A percentile compares a stretch with the other conserved stretches of the same genome.
These are phyloP conservation scores for Hippopotamus amphibius DNA, from an alignment of 2,113 vertebrate species.

Conservation along the genomic window DNA sequence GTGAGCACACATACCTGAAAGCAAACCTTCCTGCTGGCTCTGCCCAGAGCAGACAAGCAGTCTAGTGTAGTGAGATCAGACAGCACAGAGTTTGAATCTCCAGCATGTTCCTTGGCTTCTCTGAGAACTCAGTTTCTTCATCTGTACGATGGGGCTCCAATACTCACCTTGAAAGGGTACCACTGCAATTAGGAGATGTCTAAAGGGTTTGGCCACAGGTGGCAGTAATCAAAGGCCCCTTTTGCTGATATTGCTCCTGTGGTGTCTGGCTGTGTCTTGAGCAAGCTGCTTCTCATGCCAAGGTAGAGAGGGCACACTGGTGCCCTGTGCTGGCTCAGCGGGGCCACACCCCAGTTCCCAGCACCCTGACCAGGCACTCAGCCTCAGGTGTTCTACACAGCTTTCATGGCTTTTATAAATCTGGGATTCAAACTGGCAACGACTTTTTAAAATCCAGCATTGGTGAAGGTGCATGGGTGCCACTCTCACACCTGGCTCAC, in stretches of 20 bases:
- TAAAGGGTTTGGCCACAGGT: background rate
- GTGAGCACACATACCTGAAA: background rate
- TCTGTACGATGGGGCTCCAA: background rate
- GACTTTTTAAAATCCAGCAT: background rate
- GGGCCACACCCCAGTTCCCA: background rate
- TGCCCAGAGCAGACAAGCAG: background rate
- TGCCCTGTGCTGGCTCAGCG: rapidly evolving
- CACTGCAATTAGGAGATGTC: background rate
- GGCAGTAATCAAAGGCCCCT: background rate
- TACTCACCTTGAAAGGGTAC: background rate
- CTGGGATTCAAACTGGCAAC: background rate
- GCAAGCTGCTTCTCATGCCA: background rate
- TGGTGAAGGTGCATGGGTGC: background rate
- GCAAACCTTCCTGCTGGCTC: background rate
- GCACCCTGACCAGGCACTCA: background rate
- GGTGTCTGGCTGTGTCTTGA: background rate
- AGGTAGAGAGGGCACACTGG: background rate
- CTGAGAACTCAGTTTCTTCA: background rate
- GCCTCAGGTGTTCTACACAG: background rate
- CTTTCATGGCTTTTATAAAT: background rate
- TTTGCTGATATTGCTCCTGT: background rate
- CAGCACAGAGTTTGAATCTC: background rate
- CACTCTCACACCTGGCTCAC: too few relatives aligned
- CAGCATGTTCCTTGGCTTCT: too few relatives aligned
- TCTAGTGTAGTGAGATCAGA: background rate